Evolutionary conservation across 2,888 invertebrate genomes (phyloP).

Genomic region (Palloptera scutellata): DNA sequence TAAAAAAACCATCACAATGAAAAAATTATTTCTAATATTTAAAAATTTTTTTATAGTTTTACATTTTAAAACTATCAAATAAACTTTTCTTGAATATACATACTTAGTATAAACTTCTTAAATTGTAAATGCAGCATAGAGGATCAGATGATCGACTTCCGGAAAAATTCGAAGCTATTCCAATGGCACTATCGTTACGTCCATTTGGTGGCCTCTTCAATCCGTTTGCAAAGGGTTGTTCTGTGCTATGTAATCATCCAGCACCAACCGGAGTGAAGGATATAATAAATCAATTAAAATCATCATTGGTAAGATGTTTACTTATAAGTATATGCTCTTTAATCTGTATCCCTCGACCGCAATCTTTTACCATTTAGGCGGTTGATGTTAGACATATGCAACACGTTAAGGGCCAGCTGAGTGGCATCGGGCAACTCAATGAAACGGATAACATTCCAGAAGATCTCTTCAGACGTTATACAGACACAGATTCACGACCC

Average conservation of each 20-base stretch:
- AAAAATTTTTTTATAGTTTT: too few relatives aligned
- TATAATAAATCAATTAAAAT: slow-evolving; percentile 75
- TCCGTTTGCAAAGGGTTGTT: slow-evolving; percentile 81
- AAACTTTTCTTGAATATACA: too few relatives aligned
- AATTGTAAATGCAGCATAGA: slow-evolving; percentile 37
- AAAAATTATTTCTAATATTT: too few relatives aligned
- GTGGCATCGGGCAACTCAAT: slow-evolving; percentile 21
- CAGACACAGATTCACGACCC: slow-evolving; percentile 85
- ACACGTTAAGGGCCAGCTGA: slow-evolving; percentile 37
- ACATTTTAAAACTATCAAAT: too few relatives aligned
- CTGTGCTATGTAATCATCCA: slow-evolving; percentile 86
- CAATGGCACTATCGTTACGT: slow-evolving; percentile 78
- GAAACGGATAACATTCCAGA: slow-evolving; percentile 74
- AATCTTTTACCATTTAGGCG: slow-evolving; percentile 33
- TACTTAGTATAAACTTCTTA: too few relatives aligned
- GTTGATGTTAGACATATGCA: slow-evolving; percentile 49
- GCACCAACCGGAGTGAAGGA: slow-evolving; percentile 77
- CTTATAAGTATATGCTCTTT: not conserved
- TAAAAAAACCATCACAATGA: too few relatives aligned
- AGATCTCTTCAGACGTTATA: slow-evolving; percentile 80
- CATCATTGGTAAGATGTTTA: slow-evolving; percentile 69
- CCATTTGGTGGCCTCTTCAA: slow-evolving; percentile 84
- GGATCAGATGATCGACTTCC: slow-evolving; percentile 44
- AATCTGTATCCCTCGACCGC: not conserved
- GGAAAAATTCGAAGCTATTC: slow-evolving; percentile 68